Conservation (phyloP, 2,797 vertebrate genomes). For the Sarcophilus harrisii region DNA sequence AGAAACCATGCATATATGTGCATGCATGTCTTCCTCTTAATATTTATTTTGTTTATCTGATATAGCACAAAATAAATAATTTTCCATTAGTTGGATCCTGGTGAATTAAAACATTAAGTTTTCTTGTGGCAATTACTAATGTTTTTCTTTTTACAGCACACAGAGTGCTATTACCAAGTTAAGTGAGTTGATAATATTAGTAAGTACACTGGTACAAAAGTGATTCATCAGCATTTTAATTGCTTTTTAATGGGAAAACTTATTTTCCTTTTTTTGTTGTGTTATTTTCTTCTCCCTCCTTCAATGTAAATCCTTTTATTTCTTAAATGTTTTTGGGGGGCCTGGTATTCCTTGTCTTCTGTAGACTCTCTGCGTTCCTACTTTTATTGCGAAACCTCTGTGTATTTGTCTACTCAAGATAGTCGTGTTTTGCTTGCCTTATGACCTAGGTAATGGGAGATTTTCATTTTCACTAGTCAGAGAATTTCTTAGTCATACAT, state of each 20-base stretch:
- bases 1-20: slow-evolving; percentile 46
- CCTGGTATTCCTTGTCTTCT: slow-evolving; percentile 54
- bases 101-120: slow-evolving; percentile 46
- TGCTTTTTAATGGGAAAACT: slow-evolving; percentile 53
- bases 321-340: slow-evolving; percentile 15
- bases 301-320: slow-evolving; percentile 35
- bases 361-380: slow-evolving; percentile 24
- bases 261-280: slow-evolving; percentile 51
- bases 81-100: slow-evolving; percentile 26
- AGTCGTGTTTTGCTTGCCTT: neutral
- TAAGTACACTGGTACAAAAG: slow-evolving; percentile 23
- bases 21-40: slow-evolving; percentile 41
- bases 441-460: slow-evolving; percentile 38
- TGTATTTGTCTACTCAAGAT: slow-evolving; percentile 4
- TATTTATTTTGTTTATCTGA: slow-evolving; percentile 55
- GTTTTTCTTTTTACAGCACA: slow-evolving; percentile 34
- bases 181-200: slow-evolving; percentile 37
- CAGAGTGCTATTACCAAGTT: slow-evolving; percentile 31
- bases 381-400: slow-evolving; percentile 31
- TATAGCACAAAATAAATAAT: slow-evolving; percentile 55
- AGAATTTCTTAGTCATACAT: slow-evolving; percentile 64
- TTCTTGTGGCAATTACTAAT: slow-evolving; percentile 33
- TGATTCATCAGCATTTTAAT: slow-evolving; percentile 53
- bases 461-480: slow-evolving; percentile 63
- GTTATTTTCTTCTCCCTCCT: slow-evolving; percentile 2